Evolutionary conservation across 2,888 invertebrate species (phyloP), one percentile per base, ranked within the genome.

Genomic region (Mystacides longicornis): DNA sequence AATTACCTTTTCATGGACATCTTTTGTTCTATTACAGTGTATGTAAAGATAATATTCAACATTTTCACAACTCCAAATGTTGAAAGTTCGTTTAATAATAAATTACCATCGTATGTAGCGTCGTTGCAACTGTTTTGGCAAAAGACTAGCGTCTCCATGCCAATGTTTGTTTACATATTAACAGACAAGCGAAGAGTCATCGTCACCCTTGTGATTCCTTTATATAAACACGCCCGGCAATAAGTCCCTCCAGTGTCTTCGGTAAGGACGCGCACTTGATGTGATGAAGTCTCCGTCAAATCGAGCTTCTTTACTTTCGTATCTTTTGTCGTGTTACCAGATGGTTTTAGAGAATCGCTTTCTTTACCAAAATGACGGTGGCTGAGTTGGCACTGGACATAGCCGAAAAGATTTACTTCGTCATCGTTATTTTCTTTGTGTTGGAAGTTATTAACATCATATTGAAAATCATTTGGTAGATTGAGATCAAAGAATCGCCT

Each of bases 331-430:
- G 37, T 37, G 14, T 37, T 37, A 3, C 37, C 37, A 14, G 14
- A 37, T 16, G 14, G 16, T 37, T 37, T 37, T n/a, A 3, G 14
- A 37, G n/a, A 37, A 14, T n/a, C 14, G 16, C 14, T 37, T n/a
- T 16, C 37, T 37, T 14, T 37, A 37, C 14, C 37, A 37, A 37
- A 14, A 37, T 37, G 37, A 37, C 37, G 37, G 37, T 37, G 3
- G 37, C 37, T n/a, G 46, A 46, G 18, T 19, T 46, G 21, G 46
- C 46, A 20, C 20, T 46, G 9, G 46, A 46, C 46, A 20, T 46
- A 19, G 16, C 20, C 7, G 46, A 46, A 20, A 46, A 46, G 14
- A 21, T 46, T 4, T 19, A 20, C 21, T 46, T 46, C 14, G 21
- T 46, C 3, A 46, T 46, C 16, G 21, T 46, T 14, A 46, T 46